Conservation (phyloP, 2,113 vertebrate species). For the Phainopepla nitens region DNA sequence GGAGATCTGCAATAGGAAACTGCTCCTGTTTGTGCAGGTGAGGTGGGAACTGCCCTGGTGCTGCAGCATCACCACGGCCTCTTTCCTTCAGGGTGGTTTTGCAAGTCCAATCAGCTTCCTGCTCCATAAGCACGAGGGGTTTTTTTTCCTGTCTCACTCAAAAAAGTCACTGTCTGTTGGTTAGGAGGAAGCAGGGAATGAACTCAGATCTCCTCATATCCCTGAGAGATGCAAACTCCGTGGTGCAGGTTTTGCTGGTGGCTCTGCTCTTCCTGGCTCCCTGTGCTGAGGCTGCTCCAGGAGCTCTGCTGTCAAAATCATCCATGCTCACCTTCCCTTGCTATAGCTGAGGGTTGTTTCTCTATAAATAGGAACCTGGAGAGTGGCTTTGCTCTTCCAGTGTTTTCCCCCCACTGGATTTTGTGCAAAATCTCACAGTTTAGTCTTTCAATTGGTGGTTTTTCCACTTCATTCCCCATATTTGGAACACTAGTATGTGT, state of each 20-base stretch:
- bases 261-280: not conserved
- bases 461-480: not conserved
- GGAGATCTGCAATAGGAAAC: slow-evolving; percentile 85
- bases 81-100: not conserved
- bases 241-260: not conserved
- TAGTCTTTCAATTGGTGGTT: not conserved
- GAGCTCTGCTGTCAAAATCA: not conserved
- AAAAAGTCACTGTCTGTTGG: not conserved
- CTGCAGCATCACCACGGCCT: not conserved
- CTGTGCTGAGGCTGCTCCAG: not conserved
- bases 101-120: slow-evolving; percentile 30
- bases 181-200: not conserved
- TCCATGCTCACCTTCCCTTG: not conserved
- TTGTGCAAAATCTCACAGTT: not conserved
- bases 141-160: not conserved
- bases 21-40: slow-evolving; percentile 86
- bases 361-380: not conserved
- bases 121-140: not conserved
- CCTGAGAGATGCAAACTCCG: accelerated
- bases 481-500: not conserved
- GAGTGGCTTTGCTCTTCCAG: not conserved
- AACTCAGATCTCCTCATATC: not conserved
- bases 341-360: not conserved
- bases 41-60: not conserved
- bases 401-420: accelerated